A percentile compares a stretch with the other conserved stretches of the same genome.
Conservation (phyloP, 2,113 vertebrate species). For the Zingel zingel region DNA sequence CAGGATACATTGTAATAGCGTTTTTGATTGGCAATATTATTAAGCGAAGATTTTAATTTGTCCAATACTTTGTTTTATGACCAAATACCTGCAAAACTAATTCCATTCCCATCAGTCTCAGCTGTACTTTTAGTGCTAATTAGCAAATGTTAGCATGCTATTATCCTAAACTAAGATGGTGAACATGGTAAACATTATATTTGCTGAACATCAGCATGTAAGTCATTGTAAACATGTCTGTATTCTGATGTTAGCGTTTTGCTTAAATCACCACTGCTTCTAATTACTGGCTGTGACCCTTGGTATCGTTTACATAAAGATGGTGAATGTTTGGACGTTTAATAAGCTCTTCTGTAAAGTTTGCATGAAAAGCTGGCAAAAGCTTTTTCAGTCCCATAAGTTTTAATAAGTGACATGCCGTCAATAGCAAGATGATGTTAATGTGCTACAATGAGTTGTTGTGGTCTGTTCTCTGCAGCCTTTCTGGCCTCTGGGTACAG, state of each 20-base stretch:
- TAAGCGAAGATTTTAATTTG: background rate
- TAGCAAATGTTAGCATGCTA: background rate
- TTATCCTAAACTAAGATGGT: background rate
- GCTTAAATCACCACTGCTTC: background rate
- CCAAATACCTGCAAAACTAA: no score
- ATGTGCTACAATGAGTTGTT: background rate
- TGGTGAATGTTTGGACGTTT: background rate
- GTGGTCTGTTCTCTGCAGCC: conserved; percentile 82
- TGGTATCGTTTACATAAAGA: background rate
- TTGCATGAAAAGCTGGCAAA: background rate
- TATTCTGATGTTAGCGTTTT: background rate
- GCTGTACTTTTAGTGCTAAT: background rate
- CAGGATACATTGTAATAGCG: no score
- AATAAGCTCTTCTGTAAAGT: background rate
- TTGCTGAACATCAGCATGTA: background rate
- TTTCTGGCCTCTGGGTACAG: conserved; percentile 96
- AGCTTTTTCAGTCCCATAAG: background rate
- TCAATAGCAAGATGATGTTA: background rate
- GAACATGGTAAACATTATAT: background rate
- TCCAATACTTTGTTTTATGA: background rate
- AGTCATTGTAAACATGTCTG: background rate
- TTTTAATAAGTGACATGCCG: background rate
- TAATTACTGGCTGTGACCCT: background rate
- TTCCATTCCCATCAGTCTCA: background rate
- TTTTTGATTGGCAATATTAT: background rate